Percentiles rank a stretch among this genome's conserved stretches.
Conservation (phyloP, 2,888 invertebrate species). For the Pterostichus madidus region DNA sequence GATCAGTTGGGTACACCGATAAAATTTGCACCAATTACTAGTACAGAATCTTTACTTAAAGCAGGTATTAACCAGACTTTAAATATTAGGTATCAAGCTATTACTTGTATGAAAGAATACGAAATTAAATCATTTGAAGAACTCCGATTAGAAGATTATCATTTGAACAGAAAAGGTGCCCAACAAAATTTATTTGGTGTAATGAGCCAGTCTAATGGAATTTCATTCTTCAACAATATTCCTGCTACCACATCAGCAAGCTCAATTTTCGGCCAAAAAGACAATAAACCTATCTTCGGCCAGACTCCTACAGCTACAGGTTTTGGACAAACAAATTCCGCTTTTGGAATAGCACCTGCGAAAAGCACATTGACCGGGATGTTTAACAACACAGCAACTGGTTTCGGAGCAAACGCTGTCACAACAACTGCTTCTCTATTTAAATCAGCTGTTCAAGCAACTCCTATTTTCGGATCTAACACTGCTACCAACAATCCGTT, state of each 20-base stretch:
- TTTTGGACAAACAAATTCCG: constrained; percentile 78
- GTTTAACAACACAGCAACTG: neutral
- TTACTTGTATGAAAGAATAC: constrained; percentile 99
- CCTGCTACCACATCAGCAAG: constrained; percentile 14
- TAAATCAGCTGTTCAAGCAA: constrained; percentile 72
- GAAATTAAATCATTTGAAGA: constrained; percentile 97
- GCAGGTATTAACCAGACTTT: constrained; percentile 91
- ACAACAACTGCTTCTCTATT: constrained; percentile 76
- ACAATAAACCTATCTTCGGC: constrained; percentile 73
- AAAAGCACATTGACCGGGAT: constrained; percentile 77
- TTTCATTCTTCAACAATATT: constrained; percentile 10
- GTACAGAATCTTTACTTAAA: constrained; percentile 95
- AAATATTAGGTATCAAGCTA: constrained; percentile 96
- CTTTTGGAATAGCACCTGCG: constrained; percentile 80
- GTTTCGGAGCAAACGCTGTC: constrained; percentile 80
- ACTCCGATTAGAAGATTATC: constrained; percentile 95
- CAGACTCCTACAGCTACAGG: constrained; percentile 70
- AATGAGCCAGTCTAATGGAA: constrained; percentile 67
- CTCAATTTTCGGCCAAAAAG: constrained; percentile 73
- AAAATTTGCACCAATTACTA: constrained; percentile 92
- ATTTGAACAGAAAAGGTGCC: constrained; percentile 91
- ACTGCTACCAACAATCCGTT: constrained; percentile 78
- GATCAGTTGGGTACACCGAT: constrained; percentile 84
- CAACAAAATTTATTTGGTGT: constrained; percentile 76
- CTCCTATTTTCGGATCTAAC: constrained; percentile 76